Evolutionary conservation across 2,888 invertebrate species (phyloP).

Genomic region (Heliothis peltigera): DNA sequence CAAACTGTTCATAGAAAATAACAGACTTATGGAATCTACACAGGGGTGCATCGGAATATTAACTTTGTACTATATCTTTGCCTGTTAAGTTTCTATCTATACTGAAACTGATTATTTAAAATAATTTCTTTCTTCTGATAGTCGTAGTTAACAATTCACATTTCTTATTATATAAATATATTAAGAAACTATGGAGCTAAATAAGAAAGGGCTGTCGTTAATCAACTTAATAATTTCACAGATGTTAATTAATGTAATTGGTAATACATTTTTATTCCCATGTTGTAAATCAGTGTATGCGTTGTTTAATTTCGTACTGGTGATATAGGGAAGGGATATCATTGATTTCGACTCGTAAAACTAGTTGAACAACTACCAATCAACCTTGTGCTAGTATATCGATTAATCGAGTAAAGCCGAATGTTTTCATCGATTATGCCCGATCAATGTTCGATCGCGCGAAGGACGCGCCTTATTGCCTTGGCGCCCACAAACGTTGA

Average conservation of each 20-base stretch:
- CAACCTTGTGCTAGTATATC: not conserved
- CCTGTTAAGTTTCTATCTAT: not conserved
- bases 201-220: not conserved
- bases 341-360: not conserved
- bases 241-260: not conserved
- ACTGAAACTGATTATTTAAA: not conserved
- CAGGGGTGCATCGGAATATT: not conserved
- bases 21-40: not conserved
- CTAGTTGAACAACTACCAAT: constrained; percentile 1
- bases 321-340: not conserved
- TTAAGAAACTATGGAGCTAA: too few species aligned
- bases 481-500: not conserved
- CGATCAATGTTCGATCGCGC: not conserved
- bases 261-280: not conserved
- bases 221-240: not conserved
- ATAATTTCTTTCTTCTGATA: too few species aligned
- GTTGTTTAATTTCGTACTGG: not conserved
- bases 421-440: not conserved
- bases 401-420: not conserved
- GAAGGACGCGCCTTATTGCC: not conserved
- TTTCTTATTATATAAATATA: too few species aligned
- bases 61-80: too few species aligned
- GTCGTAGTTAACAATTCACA: too few species aligned
- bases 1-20: not conserved
- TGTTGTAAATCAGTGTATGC: not conserved